Evolutionary conservation across 2,113 vertebrate genomes (phyloP), one percentile per base, ranked within the genome.

Genomic region (Dermatemys mawii): DNA sequence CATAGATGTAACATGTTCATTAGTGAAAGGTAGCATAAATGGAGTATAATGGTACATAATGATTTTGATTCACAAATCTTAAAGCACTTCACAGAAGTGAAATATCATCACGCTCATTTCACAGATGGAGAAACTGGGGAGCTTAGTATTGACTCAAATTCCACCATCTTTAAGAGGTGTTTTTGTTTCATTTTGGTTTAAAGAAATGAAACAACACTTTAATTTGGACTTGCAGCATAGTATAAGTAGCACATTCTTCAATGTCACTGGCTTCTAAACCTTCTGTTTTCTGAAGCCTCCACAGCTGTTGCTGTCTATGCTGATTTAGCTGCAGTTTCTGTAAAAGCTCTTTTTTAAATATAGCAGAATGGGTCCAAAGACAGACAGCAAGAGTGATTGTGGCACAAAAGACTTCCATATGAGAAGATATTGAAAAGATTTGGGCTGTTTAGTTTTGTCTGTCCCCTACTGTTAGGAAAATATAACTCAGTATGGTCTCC

Each of bases 281-380:
- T 27, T 80, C 22, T n/a, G 5, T 91, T 91, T 75, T 81, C 53
- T 76, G 11, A 76, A 46, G 13, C 5, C 2, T 5, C 38, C 27
- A 27, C 22, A 89, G 22, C 81, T 24, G 21, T 32, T 79, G 81
- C 78, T 51, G 13, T 35, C 60, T 21, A 46, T 1, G 26, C 57
- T 73, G 29, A 73, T 93, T 75, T 89, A 53, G 35, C 32, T 81
- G 78, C 80, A 91, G 83, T 32, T 81, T 5, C 63, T 84, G 12
- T 41, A 81, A 7, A 73, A n/a, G 49, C 75, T 7, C n/a, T 75
- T 5, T 75, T 3, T 0, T 50, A 26, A 75, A 75, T 75, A 44
- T 24, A 75, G 70, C 24, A 44, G 70, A 75, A 26, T 19, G 35
- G 38, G 41, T 41, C 38, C 38, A 38, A 41, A 24, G 41, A 26